phyloP scores from a whole-genome alignment of 2,888 invertebrate genomes.

The Marasmarcha lunaedactyla region DNA sequence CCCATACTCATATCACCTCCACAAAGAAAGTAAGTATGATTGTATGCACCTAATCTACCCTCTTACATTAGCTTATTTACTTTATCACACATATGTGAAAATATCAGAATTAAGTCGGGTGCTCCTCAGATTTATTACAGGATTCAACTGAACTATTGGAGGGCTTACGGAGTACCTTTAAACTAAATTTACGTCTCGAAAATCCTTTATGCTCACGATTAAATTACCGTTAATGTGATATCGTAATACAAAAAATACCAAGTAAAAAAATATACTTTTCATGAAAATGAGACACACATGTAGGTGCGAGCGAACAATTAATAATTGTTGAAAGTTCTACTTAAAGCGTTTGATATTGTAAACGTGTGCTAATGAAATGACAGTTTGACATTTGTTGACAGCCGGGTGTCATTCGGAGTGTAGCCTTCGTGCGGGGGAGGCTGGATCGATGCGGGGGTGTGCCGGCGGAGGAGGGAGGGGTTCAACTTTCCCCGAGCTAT shows the following conservation, averaged over 20 bases:
- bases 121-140: neutral
- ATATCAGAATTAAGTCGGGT: neutral
- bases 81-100: too few relatives aligned
- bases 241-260: too few relatives aligned
- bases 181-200: neutral
- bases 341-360: neutral
- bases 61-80: too few relatives aligned
- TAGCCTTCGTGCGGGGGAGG: conserved; percentile 18
- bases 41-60: too few relatives aligned
- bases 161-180: neutral
- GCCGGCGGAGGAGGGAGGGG: conserved; percentile 29
- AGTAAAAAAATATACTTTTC: too few relatives aligned
- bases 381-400: conserved; percentile 2
- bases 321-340: too few relatives aligned
- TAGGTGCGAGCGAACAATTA: too few relatives aligned
- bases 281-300: too few relatives aligned
- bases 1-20: too few relatives aligned
- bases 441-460: conserved; percentile 16
- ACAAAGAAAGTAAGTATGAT: too few relatives aligned
- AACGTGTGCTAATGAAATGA: neutral
- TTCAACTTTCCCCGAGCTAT: conserved; percentile 68
- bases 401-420: conserved; percentile 11
- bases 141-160: neutral
- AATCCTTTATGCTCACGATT: neutral
- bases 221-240: too few relatives aligned